Conservation (phyloP, 2,888 invertebrate genomes). For the Phrixothrix hirtus region DNA sequence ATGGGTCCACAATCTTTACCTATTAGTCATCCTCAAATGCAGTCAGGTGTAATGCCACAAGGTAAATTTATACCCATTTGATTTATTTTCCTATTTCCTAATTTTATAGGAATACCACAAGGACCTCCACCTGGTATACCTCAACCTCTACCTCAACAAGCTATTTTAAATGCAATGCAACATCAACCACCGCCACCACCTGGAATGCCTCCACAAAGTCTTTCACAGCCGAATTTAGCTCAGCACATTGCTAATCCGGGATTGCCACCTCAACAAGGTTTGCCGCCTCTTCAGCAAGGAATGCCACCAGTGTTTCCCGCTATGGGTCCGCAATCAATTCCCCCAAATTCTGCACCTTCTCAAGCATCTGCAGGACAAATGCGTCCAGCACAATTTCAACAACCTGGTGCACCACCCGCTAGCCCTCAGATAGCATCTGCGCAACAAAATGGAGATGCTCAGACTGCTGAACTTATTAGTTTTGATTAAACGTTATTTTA, state of each 20-base stretch:
- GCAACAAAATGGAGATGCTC: slow-evolving; percentile 55
- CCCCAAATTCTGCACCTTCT: slow-evolving; percentile 16
- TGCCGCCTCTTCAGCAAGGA: slow-evolving; percentile 9
- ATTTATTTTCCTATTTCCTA: neutral
- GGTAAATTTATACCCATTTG: neutral
- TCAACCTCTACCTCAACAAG: slow-evolving; percentile 29
- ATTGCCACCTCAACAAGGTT: slow-evolving; percentile 8
- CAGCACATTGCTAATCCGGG: slow-evolving; percentile 23
- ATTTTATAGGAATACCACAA: slow-evolving; percentile 15
- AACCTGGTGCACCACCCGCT: slow-evolving; percentile 41
- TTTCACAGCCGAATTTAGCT: slow-evolving; percentile 16
- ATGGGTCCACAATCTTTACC: slow-evolving; percentile 7
- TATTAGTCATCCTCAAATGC: slow-evolving; percentile 36
- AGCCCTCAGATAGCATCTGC: slow-evolving; percentile 39
- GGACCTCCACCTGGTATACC: slow-evolving; percentile 26
- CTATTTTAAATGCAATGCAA: slow-evolving; percentile 33
- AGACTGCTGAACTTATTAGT: slow-evolving; percentile 79
- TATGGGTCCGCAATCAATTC: too few species aligned
- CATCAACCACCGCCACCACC: slow-evolving; percentile 30
- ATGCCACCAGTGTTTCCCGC: slow-evolving; percentile 21
- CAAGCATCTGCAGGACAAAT: slow-evolving; percentile 32
- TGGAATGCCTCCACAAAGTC: slow-evolving; percentile 19
- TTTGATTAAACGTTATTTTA: slow-evolving; percentile 67
- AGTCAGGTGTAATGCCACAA: slow-evolving; percentile 35
- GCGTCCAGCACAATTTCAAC: slow-evolving; percentile 34